A percentile compares a stretch with the other conserved stretches of the same genome.
Conservation (phyloP, 2,888 invertebrate genomes). For the Microchrysa polita region DNA sequence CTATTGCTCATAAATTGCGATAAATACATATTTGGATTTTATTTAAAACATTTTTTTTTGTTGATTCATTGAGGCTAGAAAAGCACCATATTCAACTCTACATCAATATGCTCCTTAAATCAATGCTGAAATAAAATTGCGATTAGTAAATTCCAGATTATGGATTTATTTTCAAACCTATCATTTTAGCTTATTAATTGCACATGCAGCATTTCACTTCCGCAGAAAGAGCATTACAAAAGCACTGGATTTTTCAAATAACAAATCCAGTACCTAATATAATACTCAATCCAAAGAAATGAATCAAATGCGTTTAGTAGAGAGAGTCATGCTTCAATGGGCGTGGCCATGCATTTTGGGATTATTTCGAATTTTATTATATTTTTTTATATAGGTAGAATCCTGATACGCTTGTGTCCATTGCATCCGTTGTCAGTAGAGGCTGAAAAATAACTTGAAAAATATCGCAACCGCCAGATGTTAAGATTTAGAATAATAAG, state of each 20-base stretch:
- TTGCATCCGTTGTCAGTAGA: too few relatives aligned
- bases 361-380: neutral
- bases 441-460: too few relatives aligned
- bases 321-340: constrained; percentile 23
- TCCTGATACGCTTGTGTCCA: constrained; percentile 5
- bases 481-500: too few relatives aligned
- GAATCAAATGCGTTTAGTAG: constrained; percentile 57
- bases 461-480: too few relatives aligned
- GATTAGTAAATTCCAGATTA: constrained; percentile 12
- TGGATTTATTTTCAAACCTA: neutral
- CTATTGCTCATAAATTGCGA: too few relatives aligned
- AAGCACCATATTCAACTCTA: too few relatives aligned
- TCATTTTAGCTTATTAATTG: neutral
- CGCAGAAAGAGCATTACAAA: constrained; percentile 89
- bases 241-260: constrained; percentile 75
- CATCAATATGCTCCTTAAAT: too few relatives aligned
- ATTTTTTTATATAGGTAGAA: neutral
- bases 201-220: constrained; percentile 60
- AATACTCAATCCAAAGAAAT: constrained; percentile 91
- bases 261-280: constrained; percentile 97
- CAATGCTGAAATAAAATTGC: constrained; percentile 2
- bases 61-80: too few relatives aligned
- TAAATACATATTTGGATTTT: too few relatives aligned
- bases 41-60: too few relatives aligned
- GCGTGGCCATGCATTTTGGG: constrained; percentile 26